Evolutionary conservation across 92 coral and sea anemone species (phyloP).

Genomic region (Porites rus): DNA sequence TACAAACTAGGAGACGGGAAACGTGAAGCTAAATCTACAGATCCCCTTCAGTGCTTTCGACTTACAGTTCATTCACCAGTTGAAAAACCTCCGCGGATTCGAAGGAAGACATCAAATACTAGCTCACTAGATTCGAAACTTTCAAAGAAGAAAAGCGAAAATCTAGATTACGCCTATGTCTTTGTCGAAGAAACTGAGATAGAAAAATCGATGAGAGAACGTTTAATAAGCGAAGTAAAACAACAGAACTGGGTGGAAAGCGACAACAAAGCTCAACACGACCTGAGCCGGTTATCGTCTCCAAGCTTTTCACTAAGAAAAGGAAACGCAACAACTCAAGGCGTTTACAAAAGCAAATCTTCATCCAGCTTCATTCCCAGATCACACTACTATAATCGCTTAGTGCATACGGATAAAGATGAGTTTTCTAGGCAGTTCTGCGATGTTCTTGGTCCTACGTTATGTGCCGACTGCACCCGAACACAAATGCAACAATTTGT

Average conservation of each 20-base stretch:
- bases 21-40: neutral
- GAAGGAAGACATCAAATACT: slow-evolving; percentile 1
- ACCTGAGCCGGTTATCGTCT: neutral
- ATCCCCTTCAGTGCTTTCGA: neutral
- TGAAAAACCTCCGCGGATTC: slow-evolving; percentile 33
- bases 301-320: neutral
- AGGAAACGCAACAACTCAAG: neutral
- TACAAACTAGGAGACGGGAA: slow-evolving; percentile 4
- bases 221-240: slow-evolving; percentile 27
- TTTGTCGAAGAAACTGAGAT: slow-evolving; percentile 31
- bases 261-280: neutral
- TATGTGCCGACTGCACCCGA: slow-evolving; percentile 77
- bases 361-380: slow-evolving; percentile 34
- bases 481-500: slow-evolving; percentile 63
- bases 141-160: slow-evolving; percentile 6
- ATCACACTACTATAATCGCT: slow-evolving; percentile 57
- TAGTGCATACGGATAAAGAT: slow-evolving; percentile 34
- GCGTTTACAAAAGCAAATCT: slow-evolving; percentile 7
- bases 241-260: slow-evolving; percentile 33
- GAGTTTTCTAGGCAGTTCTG: slow-evolving; percentile 77
- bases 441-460: slow-evolving; percentile 81
- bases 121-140: neutral
- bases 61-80: neutral
- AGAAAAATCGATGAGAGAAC: slow-evolving; percentile 39
- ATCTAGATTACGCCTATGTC: slow-evolving; percentile 32